Evolutionary conservation across 1,140 invertebrate genomes (phyloP).

Genomic region (Cephus cinctus): DNA sequence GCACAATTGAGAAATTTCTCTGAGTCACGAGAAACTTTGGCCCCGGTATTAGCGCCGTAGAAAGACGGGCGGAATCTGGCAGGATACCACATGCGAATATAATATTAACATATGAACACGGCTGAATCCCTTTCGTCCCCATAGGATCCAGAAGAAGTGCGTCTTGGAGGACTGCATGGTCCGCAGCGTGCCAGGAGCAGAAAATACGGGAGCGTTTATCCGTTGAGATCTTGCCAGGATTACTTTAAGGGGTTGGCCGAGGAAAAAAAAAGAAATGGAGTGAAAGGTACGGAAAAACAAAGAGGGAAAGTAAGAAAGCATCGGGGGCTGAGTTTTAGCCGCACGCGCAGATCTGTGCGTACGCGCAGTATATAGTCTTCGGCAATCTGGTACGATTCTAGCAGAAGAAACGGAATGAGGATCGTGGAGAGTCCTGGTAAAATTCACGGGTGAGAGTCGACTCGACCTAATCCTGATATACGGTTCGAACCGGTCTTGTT

Average conservation of each 20-base stretch:
- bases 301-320: too few species aligned
- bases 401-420: background rate
- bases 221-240: background rate
- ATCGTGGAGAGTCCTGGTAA: background rate
- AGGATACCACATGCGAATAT: too few species aligned
- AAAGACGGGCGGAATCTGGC: too few species aligned
- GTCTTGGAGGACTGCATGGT: too few species aligned
- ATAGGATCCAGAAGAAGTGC: background rate
- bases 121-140: too few species aligned
- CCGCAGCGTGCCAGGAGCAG: background rate
- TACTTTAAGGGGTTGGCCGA: background rate
- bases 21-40: too few species aligned
- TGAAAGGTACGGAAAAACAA: background rate
- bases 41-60: too few species aligned
- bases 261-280: background rate
- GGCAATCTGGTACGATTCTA: background rate
- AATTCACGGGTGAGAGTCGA: background rate
- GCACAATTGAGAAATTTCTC: too few species aligned
- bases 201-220: background rate
- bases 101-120: too few species aligned
- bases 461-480: slow-evolving; percentile 30
- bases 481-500: slow-evolving; percentile 7
- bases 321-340: too few species aligned
- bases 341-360: too few species aligned
- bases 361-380: too few species aligned